phyloP scores from a whole-genome alignment of 2,113 vertebrate genomes.

The Ophthalmolycus amberensis region DNA sequence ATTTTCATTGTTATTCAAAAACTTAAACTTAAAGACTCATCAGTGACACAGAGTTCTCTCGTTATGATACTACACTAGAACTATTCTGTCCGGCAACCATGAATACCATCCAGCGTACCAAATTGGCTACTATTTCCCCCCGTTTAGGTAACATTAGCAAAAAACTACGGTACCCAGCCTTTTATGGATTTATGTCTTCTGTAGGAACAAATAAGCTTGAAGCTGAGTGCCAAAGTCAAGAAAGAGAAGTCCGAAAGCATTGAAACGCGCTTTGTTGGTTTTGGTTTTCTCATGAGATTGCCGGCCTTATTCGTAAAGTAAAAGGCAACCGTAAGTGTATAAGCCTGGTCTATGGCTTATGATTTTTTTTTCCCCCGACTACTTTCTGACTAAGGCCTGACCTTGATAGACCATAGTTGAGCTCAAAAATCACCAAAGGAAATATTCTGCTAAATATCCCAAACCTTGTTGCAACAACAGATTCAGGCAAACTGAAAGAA shows the following conservation, averaged over 20 bases:
- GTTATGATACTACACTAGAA: no score
- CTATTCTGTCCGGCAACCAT: not conserved
- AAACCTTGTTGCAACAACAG: slow-evolving; percentile 22
- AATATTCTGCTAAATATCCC: slow-evolving; percentile 9
- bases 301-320: not conserved
- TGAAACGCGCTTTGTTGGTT: not conserved
- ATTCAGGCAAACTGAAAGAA: slow-evolving; percentile 17
- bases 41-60: not conserved
- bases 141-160: not conserved
- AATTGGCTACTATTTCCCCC: not conserved
- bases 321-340: not conserved
- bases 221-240: not conserved
- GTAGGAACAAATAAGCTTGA: not conserved
- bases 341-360: not conserved
- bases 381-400: slow-evolving; percentile 1
- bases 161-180: not conserved
- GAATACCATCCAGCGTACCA: not conserved
- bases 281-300: not conserved
- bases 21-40: not conserved
- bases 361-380: not conserved
- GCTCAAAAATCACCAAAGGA: slow-evolving; percentile 8
- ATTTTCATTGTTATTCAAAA: not conserved
- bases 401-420: slow-evolving; percentile 1
- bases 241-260: not conserved
- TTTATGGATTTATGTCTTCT: not conserved